phyloP scores from a whole-genome alignment of 2,888 invertebrate genomes.

The Cylloceria caligata region DNA sequence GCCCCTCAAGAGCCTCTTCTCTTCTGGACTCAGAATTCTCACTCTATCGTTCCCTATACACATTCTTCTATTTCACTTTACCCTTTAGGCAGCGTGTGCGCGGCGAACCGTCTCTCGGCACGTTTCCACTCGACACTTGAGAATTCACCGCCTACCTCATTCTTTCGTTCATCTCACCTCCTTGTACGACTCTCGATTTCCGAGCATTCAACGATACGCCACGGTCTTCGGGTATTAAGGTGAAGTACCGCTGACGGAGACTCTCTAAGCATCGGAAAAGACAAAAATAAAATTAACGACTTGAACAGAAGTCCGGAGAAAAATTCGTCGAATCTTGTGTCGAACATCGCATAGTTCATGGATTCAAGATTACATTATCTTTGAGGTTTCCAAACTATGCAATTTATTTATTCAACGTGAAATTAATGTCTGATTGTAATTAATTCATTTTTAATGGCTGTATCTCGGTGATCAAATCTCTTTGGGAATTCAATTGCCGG shows the following conservation, averaged over 20 bases:
- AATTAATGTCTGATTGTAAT: neutral
- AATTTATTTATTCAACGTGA: neutral
- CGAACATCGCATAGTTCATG: neutral
- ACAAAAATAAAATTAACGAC: constrained; percentile 16
- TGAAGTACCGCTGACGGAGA: constrained; percentile 51
- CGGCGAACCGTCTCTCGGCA: constrained; percentile 63
- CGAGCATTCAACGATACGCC: constrained; percentile 57
- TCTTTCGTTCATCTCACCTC: constrained; percentile 10
- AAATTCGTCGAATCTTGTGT: constrained; percentile 3
- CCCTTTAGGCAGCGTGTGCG: constrained; percentile 55
- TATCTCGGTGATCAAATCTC: neutral
- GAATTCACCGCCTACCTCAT: constrained; percentile 44
- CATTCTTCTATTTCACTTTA: constrained; percentile 43
- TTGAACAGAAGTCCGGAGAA: neutral
- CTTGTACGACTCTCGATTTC: constrained; percentile 51
- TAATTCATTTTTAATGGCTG: no score
- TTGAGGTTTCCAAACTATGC: neutral
- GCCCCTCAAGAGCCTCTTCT: constrained; percentile 62
- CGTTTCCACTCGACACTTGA: constrained; percentile 66
- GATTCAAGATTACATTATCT: neutral
- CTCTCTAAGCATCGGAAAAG: constrained; percentile 22
- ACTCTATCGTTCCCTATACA: constrained; percentile 50
- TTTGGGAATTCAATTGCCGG: neutral
- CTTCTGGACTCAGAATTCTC: constrained; percentile 58
- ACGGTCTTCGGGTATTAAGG: constrained; percentile 57